A percentile compares a stretch with the other conserved stretches of the same genome.
Evolutionary conservation across 2,888 invertebrate genomes (phyloP).

Genomic region (Polymixis lichenea): DNA sequence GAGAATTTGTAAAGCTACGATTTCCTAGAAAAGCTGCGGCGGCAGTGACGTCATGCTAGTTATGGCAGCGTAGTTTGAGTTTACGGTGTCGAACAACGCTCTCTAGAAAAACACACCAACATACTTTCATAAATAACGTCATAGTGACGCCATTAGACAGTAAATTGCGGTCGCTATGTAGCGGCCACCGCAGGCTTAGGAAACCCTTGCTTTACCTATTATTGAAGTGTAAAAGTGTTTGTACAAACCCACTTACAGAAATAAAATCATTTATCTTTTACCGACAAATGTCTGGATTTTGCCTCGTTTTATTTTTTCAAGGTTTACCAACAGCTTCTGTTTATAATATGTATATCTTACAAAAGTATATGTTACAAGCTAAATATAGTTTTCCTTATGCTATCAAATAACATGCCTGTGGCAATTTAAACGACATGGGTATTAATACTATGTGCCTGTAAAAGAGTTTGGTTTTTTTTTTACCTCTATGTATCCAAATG

Average conservation of each 20-base stretch:
- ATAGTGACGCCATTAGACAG: background rate
- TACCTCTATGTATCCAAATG: too few species aligned
- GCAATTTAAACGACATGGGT: background rate
- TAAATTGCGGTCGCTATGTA: background rate
- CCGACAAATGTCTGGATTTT: background rate
- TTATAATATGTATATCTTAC: background rate
- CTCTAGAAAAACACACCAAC: too few species aligned
- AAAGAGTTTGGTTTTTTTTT: too few species aligned
- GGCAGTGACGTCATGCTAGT: background rate
- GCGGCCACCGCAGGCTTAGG: background rate
- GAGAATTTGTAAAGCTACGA: background rate
- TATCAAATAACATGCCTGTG: background rate
- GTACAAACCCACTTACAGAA: too few species aligned
- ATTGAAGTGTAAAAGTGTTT: too few species aligned
- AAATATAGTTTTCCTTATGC: conserved; percentile 33
- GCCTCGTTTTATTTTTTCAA: background rate
- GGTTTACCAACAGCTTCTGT: background rate
- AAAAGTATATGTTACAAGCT: too few species aligned
- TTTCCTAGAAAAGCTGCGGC: background rate
- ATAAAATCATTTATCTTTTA: too few species aligned
- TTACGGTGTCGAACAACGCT: too few species aligned
- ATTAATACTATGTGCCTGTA: background rate
- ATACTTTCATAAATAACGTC: too few species aligned
- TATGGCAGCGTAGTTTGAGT: background rate
- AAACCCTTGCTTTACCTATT: background rate